These are phyloP conservation scores for Procambarus clarkii DNA, from an alignment of 1,140 invertebrate genomes.

Conservation along the genomic window DNA sequence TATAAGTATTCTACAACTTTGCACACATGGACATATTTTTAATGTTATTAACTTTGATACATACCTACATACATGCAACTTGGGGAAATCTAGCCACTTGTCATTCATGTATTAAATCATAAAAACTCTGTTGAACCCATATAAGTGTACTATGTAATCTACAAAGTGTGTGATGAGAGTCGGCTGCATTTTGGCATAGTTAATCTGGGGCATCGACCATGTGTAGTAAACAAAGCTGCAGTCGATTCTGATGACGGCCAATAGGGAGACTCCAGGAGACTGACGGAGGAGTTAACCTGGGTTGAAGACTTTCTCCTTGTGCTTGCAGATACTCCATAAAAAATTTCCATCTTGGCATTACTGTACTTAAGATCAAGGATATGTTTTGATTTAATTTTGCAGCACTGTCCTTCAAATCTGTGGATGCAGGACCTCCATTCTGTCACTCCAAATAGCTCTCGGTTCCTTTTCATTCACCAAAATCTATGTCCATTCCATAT, in stretches of 20 bases:
- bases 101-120: constrained; percentile 67
- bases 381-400: constrained; percentile 65
- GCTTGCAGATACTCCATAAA: not conserved
- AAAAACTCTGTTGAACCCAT: constrained; percentile 69
- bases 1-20: constrained; percentile 64
- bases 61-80: constrained; percentile 69
- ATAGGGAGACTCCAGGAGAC: constrained; percentile 51
- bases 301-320: constrained; percentile 26
- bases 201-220: constrained; percentile 62
- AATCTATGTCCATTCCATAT: not conserved
- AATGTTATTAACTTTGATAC: constrained; percentile 69
- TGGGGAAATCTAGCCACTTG: constrained; percentile 65
- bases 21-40: constrained; percentile 68
- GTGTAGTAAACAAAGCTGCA: constrained; percentile 66
- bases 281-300: constrained; percentile 24
- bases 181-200: constrained; percentile 69
- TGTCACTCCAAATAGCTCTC: not conserved
- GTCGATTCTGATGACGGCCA: constrained; percentile 58
- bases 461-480: not conserved
- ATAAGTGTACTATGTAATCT: constrained; percentile 64
- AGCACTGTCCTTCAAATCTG: not conserved
- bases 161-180: constrained; percentile 68
- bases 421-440: not conserved
- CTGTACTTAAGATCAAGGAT: constrained; percentile 56
- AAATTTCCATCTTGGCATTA: constrained; percentile 33